Evolutionary conservation across 2,888 invertebrate species (phyloP).

Genomic region (Tetrapedia diversipes): DNA sequence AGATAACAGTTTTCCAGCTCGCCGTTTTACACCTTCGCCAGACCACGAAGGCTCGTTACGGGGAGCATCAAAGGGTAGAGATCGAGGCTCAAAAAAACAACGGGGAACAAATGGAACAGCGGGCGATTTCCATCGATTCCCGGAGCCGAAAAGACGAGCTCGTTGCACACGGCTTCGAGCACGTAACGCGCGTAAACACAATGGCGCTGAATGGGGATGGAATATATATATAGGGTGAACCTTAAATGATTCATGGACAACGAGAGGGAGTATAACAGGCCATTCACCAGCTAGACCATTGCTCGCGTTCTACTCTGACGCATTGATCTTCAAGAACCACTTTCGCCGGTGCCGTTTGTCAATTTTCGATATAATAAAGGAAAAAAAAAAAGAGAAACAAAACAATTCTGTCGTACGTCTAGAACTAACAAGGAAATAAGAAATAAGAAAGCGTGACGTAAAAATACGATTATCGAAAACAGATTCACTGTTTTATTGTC

Average conservation of each 20-base stretch:
- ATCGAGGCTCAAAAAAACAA: background rate
- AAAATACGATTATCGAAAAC: background rate
- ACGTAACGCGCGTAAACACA: constrained; percentile 52
- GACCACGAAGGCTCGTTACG: background rate
- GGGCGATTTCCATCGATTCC: constrained; percentile 32
- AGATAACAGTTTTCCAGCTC: background rate
- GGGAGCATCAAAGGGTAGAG: constrained; percentile 1
- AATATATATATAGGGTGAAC: constrained; percentile 64
- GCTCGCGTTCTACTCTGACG: constrained; percentile 58
- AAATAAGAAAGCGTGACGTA: too few relatives aligned
- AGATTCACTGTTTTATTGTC: too few relatives aligned
- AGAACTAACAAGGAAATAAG: background rate
- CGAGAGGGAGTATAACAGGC: constrained; percentile 58
- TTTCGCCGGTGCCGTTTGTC: constrained; percentile 32
- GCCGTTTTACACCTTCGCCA: background rate
- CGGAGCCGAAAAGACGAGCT: constrained; percentile 29
- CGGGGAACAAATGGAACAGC: constrained; percentile 1
- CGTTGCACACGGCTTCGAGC: constrained; percentile 33
- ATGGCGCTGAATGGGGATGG: constrained; percentile 52
- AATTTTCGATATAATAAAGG: constrained; percentile 17
- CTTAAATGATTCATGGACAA: constrained; percentile 75
- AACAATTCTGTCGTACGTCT: too few relatives aligned
- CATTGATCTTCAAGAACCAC: constrained; percentile 69
- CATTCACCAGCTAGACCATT: constrained; percentile 70
- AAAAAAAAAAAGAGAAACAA: too few relatives aligned